Conservation (phyloP, 2,113 vertebrate species). For the Eptesicus fuscus region DNA sequence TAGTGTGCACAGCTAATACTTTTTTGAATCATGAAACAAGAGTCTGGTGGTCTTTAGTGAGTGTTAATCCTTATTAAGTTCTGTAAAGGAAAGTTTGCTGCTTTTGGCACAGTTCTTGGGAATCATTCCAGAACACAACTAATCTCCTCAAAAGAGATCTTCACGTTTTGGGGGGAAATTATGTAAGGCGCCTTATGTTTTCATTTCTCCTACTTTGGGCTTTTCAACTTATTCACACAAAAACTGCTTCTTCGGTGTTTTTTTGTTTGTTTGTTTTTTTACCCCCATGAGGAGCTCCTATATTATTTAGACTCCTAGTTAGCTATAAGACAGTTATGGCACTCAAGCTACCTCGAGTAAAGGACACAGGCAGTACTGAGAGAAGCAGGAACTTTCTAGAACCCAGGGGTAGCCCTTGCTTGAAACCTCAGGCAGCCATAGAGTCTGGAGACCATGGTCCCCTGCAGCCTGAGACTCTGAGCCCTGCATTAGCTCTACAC, state of each 20-base stretch:
- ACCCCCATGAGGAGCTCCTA: not conserved
- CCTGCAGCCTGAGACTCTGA: not conserved
- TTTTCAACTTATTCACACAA: conserved; percentile 32
- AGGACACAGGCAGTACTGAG: rapidly evolving
- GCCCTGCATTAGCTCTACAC: not conserved
- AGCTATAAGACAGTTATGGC: not conserved
- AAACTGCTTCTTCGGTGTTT: not conserved
- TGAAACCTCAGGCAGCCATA: too few species aligned
- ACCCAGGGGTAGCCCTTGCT: not conserved
- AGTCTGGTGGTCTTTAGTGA: conserved; percentile 22
- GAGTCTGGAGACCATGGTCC: rapidly evolving
- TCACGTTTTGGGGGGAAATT: conserved; percentile 18
- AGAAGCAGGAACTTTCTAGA: not conserved
- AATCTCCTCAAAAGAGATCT: conserved; percentile 49
- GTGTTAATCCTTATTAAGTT: conserved; percentile 5
- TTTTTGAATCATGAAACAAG: not conserved
- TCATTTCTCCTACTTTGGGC: conserved; percentile 25
- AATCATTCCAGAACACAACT: conserved; percentile 27
- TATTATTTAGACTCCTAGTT: not conserved
- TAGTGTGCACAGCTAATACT: not conserved
- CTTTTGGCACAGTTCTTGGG: conserved; percentile 30
- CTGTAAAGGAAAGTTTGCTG: conserved; percentile 36
- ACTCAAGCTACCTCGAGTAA: not conserved
- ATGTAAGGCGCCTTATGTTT: conserved; percentile 19
- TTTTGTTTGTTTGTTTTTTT: too few species aligned